These are phyloP conservation scores for Brachycybe producta DNA, from an alignment of 2,888 invertebrate species.

Conservation along the genomic window DNA sequence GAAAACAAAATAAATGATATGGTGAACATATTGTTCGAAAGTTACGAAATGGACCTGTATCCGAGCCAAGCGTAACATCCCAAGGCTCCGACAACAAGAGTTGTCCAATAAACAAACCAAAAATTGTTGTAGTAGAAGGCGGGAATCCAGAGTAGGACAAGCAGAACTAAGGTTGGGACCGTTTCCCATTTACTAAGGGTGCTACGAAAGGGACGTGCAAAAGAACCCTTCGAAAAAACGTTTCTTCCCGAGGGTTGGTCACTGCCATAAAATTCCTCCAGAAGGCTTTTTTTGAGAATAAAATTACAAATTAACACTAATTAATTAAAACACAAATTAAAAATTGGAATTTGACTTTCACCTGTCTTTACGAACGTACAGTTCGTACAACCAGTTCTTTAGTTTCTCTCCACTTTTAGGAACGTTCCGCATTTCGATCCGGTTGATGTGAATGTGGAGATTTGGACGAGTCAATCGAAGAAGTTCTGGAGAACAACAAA, in stretches of 20 bases:
- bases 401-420: slow-evolving; percentile 32
- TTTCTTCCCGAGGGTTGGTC: too few species aligned
- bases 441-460: slow-evolving; percentile 34
- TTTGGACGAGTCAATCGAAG: slow-evolving; percentile 29
- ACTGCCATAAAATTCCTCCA: too few species aligned
- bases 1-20: too few species aligned
- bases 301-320: neutral
- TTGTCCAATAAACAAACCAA: slow-evolving; percentile 20
- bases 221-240: too few species aligned
- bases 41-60: too few species aligned
- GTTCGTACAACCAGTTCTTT: slow-evolving; percentile 31
- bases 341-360: too few species aligned
- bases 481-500: slow-evolving; percentile 30
- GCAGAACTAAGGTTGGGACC: slow-evolving; percentile 23
- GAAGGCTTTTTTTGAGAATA: too few species aligned
- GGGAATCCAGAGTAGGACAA: slow-evolving; percentile 21
- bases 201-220: too few species aligned
- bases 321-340: slow-evolving; percentile 9
- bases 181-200: slow-evolving; percentile 19
- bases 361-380: slow-evolving; percentile 34
- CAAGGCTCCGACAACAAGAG: slow-evolving; percentile 22
- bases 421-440: slow-evolving; percentile 32
- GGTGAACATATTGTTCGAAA: too few species aligned
- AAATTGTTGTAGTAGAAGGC: slow-evolving; percentile 19
- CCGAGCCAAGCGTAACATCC: slow-evolving; percentile 24